Evolutionary conservation across 2,797 vertebrate species (phyloP).

Genomic region (Falco naumanni): DNA sequence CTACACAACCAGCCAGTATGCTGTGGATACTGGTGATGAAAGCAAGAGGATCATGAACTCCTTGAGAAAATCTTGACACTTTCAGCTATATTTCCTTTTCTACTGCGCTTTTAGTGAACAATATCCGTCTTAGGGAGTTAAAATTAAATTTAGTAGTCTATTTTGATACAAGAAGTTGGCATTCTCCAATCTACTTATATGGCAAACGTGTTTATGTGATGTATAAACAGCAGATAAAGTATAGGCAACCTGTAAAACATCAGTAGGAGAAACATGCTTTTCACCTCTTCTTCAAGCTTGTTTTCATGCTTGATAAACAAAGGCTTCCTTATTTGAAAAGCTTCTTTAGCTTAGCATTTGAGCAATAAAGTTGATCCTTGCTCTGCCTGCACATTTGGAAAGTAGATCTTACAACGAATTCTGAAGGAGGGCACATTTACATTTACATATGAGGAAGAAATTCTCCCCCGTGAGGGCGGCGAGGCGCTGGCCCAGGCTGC

Average conservation of each 20-base stretch:
- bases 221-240: background rate
- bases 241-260: background rate
- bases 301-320: background rate
- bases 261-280: background rate
- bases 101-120: background rate
- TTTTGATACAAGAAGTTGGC: background rate
- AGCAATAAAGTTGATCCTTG: background rate
- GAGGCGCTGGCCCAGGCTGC: rapidly evolving
- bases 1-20: background rate
- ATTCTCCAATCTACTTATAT: background rate
- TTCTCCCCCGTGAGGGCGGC: rapidly evolving
- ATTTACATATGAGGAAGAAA: background rate
- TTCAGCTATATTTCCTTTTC: background rate
- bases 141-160: background rate
- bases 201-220: background rate
- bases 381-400: background rate
- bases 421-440: background rate
- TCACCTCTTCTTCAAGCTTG: background rate
- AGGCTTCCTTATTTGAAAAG: background rate
- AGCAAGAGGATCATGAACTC: background rate
- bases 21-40: background rate
- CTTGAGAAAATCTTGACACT: background rate
- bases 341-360: background rate
- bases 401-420: background rate
- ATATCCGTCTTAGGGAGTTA: background rate